Evolutionary conservation across 2,113 vertebrate genomes (phyloP), one percentile per base, ranked within the genome.

Genomic region (Seriola rivoliana): DNA sequence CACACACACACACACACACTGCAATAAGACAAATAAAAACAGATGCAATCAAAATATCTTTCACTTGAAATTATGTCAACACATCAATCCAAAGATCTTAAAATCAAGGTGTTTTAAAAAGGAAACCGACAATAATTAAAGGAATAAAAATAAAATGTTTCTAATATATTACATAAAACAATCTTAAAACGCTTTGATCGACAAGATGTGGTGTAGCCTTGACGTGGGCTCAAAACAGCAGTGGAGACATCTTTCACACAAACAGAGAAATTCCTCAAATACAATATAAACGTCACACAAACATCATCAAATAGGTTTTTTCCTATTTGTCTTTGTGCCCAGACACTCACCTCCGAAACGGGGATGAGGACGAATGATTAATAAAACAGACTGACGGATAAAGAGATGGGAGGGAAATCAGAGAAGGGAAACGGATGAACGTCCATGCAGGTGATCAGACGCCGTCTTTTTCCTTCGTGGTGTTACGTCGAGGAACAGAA

Each of bases 321-420:
- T 52, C 74, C 44, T 34, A 3, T 71, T 78, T 42, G 85, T 91
- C 85, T 80, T 25, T 85, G 75, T 81, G 93, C 89, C 95, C 93
- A 93, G 88, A 93, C n/a, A 91, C 95, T 93, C 94, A 95, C 94
- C 92, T 95, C 85, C 52, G 62, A 60, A 25, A 68, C 72, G 62
- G 81, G 63, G 66, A 64, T 3, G 62, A 70, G 23, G 68, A 79
- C 12, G 5, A 75, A 25, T 14, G 67, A 11, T 44, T 57, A 83
- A 81, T 32, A 60, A 29, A 78, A 89, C 80, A 72, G 81, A 63
- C 54, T 81, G 16, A 65, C 48, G 55, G 75, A 62, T 12, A 52
- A 63, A 78, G 40, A 36, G 79, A 73, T 14, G 50, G 54, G 62
- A 68, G 54, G 86, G 70, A 81, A 71, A 73, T 4, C 0, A 67